Conservation (phyloP, 2,113 vertebrate genomes). For the Brachyhypopomus gauderio region DNA sequence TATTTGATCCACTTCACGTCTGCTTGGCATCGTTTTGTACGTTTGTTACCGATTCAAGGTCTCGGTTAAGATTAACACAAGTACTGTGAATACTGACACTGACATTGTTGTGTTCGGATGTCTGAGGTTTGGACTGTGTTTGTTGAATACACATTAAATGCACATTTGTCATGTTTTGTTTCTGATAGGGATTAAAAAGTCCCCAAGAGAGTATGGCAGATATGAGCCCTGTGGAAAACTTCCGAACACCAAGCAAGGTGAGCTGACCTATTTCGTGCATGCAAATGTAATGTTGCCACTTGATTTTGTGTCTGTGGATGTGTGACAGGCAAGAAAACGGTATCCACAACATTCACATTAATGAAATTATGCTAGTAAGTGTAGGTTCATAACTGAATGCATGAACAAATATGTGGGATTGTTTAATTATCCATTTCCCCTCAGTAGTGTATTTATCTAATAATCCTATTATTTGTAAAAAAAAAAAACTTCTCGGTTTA, state of each 20-base stretch:
- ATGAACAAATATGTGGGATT: too few species aligned
- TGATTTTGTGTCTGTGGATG: too few species aligned
- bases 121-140: background rate
- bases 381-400: too few species aligned
- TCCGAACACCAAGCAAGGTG: slow-evolving; percentile 93
- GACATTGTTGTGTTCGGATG: background rate
- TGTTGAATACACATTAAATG: background rate
- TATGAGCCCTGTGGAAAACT: slow-evolving; percentile 90
- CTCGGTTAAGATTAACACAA: background rate
- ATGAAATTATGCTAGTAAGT: too few species aligned
- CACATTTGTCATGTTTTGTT: background rate
- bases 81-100: background rate
- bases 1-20: background rate
- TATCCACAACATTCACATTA: too few species aligned
- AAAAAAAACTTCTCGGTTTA: too few species aligned
- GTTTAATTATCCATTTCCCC: too few species aligned
- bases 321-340: too few species aligned
- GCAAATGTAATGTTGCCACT: too few species aligned
- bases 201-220: slow-evolving; percentile 91
- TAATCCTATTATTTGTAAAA: too few species aligned
- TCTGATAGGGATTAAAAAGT: slow-evolving; percentile 85
- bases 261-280: background rate
- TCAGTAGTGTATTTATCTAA: too few species aligned
- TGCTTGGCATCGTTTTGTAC: background rate
- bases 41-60: background rate